Percentiles rank a stretch among this genome's conserved stretches.
These are phyloP conservation scores for Odontomyia ornata DNA, from an alignment of 2,888 invertebrate species.

Conservation along the genomic window DNA sequence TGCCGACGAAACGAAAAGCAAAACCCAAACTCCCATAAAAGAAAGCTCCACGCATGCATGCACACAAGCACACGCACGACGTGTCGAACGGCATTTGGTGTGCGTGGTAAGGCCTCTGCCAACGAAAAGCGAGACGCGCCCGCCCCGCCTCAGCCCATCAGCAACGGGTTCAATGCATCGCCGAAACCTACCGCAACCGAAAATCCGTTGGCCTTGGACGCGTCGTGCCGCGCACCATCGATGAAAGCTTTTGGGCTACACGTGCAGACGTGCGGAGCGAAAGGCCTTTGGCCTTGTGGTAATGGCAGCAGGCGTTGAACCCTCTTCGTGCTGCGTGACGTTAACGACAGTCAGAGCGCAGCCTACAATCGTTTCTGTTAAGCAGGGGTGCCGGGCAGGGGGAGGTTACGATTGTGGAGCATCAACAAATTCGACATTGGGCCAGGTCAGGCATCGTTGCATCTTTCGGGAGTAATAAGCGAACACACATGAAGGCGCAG, in stretches of 20 bases:
- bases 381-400: background rate
- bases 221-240: conserved; percentile 10
- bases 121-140: conserved; percentile 18
- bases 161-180: conserved; percentile 40
- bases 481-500: conserved; percentile 22
- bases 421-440: conserved; percentile 54
- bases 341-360: conserved; percentile 39
- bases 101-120: conserved; percentile 7
- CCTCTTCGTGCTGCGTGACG: conserved; percentile 30
- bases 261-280: conserved; percentile 35
- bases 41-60: conserved; percentile 47
- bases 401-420: conserved; percentile 46
- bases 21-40: conserved; percentile 42
- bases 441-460: conserved; percentile 53
- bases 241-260: conserved; percentile 39
- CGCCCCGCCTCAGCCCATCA: background rate
- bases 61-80: conserved; percentile 33
- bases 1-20: conserved; percentile 22
- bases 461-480: background rate
- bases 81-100: background rate
- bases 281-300: conserved; percentile 39
- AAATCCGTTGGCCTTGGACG: conserved; percentile 57
- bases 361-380: background rate
- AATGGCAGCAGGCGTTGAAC: conserved; percentile 37
- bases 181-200: conserved; percentile 55